Conservation (phyloP, 1,140 invertebrate genomes). For the Drosophila equinoxialis region DNA sequence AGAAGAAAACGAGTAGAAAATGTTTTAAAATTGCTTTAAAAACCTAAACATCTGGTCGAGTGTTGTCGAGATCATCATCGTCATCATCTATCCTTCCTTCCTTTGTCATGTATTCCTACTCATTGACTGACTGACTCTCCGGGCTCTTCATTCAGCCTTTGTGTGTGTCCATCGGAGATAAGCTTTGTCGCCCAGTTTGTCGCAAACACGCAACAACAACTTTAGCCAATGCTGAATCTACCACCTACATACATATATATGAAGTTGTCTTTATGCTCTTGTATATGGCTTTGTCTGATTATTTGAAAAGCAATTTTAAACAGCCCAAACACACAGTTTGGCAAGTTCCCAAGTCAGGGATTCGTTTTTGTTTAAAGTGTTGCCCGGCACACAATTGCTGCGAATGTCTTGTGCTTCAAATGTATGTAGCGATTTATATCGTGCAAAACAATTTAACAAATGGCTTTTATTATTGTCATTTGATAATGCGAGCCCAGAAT, state of each 20-base stretch:
- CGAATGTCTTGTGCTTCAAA: constrained; percentile 45
- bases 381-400: constrained; percentile 70
- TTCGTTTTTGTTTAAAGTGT: constrained; percentile 75
- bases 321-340: constrained; percentile 47
- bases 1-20: constrained; percentile 3
- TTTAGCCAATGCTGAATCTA: constrained; percentile 33
- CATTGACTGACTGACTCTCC: constrained; percentile 22
- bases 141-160: constrained; percentile 49
- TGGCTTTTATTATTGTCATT: constrained; percentile 64
- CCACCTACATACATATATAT: constrained; percentile 42
- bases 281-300: constrained; percentile 34
- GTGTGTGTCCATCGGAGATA: constrained; percentile 76
- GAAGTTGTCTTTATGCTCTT: constrained; percentile 49
- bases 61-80: constrained; percentile 47
- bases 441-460: constrained; percentile 73
- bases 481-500: constrained; percentile 44
- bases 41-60: constrained; percentile 64
- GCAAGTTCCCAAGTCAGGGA: constrained; percentile 57
- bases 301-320: constrained; percentile 41
- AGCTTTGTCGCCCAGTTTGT: constrained; percentile 74
- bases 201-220: constrained; percentile 76
- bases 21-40: not conserved
- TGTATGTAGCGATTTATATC: constrained; percentile 60
- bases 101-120: constrained; percentile 32
- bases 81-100: constrained; percentile 2